A percentile compares a stretch with the other conserved stretches of the same genome.
Evolutionary conservation across 2,113 vertebrate genomes (phyloP).

Genomic region (Trogon surrucura): DNA sequence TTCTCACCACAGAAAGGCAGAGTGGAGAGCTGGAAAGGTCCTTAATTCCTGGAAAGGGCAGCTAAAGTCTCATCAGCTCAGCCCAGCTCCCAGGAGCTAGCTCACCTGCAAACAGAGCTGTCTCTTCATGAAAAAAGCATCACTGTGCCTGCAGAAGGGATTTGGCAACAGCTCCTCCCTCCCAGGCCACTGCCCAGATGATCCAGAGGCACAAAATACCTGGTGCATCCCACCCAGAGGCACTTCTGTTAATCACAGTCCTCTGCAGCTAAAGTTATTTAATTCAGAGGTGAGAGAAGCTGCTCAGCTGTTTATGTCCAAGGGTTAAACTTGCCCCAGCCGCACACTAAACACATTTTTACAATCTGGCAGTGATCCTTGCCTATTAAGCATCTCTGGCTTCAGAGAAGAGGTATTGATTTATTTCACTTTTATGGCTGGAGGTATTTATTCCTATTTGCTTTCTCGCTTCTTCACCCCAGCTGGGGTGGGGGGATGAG

Average conservation of each 20-base stretch:
- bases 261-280: slow-evolving; percentile 48
- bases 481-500: neutral
- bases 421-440: slow-evolving; percentile 71
- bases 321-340: slow-evolving; percentile 56
- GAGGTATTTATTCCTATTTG: slow-evolving; percentile 72
- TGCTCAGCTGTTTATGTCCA: slow-evolving; percentile 54
- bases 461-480: slow-evolving; percentile 45
- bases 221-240: neutral
- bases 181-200: neutral
- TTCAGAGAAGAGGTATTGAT: slow-evolving; percentile 71
- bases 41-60: neutral
- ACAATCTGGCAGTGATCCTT: slow-evolving; percentile 73
- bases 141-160: neutral
- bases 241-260: slow-evolving; percentile 20
- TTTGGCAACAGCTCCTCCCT: neutral
- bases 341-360: slow-evolving; percentile 63
- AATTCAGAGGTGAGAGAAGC: slow-evolving; percentile 46
- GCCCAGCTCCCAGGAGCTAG: neutral
- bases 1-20: neutral
- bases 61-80: neutral
- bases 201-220: neutral
- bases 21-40: neutral
- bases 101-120: neutral
- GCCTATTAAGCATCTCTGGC: slow-evolving; percentile 74
- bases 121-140: neutral